Percentiles rank a stretch among this genome's conserved stretches.
Conservation (phyloP, 1,140 invertebrate species). For the Metaphire vulgaris region DNA sequence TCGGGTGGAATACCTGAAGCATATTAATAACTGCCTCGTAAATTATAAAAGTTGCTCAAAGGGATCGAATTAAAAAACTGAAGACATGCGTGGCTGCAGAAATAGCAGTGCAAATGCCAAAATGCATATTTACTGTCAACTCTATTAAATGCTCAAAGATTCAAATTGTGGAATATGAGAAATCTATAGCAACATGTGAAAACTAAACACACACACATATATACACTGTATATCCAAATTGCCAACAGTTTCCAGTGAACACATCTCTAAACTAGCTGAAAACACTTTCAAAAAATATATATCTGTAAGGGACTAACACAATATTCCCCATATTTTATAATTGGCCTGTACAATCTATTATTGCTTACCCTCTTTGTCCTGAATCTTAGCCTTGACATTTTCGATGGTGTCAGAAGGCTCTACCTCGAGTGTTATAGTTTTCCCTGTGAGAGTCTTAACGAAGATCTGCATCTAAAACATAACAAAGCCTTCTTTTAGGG, state of each 20-base stretch:
- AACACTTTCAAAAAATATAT: background rate
- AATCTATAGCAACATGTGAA: background rate
- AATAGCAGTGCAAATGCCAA: background rate
- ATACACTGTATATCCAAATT: slow-evolving; percentile 89
- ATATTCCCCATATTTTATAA: background rate
- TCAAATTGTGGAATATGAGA: background rate
- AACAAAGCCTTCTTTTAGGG: too few species aligned
- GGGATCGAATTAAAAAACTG: background rate
- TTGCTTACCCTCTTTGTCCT: background rate
- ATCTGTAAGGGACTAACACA: background rate
- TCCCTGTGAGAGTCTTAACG: slow-evolving; percentile 83
- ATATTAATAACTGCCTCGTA: background rate
- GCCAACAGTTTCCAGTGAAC: slow-evolving; percentile 86
- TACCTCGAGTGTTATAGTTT: slow-evolving; percentile 83
- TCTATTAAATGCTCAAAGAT: slow-evolving; percentile 16
- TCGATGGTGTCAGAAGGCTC: background rate
- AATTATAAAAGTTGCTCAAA: background rate
- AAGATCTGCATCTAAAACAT: slow-evolving; percentile 99
- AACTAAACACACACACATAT: too few species aligned
- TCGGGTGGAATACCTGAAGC: slow-evolving; percentile 52
- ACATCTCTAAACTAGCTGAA: slow-evolving; percentile 63
- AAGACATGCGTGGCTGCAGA: slow-evolving; percentile 1
- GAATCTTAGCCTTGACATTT: too few species aligned
- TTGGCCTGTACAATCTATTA: background rate
- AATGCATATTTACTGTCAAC: background rate